Conservation (phyloP, 2,797 vertebrate genomes). For the Philypnodon macrostomus region DNA sequence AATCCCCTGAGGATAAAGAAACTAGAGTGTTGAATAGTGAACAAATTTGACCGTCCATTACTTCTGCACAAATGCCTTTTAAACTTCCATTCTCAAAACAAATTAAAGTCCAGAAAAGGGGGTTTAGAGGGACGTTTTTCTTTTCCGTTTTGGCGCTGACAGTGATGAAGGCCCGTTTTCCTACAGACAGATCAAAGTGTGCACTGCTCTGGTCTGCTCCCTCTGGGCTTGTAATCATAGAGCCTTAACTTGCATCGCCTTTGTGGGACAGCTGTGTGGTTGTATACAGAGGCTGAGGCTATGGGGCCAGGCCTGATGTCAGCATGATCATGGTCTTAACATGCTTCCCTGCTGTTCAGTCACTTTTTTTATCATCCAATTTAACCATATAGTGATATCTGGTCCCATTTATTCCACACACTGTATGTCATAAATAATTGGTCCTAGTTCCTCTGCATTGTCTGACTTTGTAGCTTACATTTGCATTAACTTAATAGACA, state of each 20-base stretch:
- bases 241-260: constrained; percentile 41
- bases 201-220: constrained; percentile 26
- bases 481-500: no score
- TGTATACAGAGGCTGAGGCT: constrained; percentile 29
- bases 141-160: constrained; percentile 18
- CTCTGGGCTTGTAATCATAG: constrained; percentile 39
- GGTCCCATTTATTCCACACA: no score
- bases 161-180: constrained; percentile 48
- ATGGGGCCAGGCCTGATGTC: constrained; percentile 31
- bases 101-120: constrained; percentile 44
- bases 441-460: no score
- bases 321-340: constrained; percentile 25
- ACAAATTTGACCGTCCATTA: constrained; percentile 54
- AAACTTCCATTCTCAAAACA: constrained; percentile 42
- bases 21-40: constrained; percentile 50
- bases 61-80: constrained; percentile 35
- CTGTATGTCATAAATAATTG: no score
- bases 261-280: no score
- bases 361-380: constrained; percentile 32
- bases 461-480: no score
- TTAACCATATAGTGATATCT: constrained; percentile 9
- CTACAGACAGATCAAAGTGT: constrained; percentile 47
- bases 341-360: constrained; percentile 18
- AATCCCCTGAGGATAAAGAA: constrained; percentile 55
- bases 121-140: constrained; percentile 9